Percentiles rank a stretch among this genome's conserved stretches.
Conservation (phyloP, 2,113 vertebrate genomes). For the Carassius gibelio region DNA sequence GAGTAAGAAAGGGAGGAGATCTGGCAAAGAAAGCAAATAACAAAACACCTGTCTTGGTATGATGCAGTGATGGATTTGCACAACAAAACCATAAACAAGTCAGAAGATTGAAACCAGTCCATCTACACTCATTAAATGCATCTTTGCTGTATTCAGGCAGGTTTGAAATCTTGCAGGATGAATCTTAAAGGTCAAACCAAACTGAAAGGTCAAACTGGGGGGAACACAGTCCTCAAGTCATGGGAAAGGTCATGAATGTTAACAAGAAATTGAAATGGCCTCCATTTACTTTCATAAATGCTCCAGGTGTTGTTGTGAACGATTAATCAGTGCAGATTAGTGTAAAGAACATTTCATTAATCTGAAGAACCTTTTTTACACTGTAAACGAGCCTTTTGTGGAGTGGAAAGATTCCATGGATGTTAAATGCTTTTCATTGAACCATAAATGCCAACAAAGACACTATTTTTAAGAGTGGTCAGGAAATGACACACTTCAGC, state of each 20-base stretch:
- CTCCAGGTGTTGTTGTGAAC: not conserved
- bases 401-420: too few species aligned
- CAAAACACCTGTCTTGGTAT: conserved; percentile 11
- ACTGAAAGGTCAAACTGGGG: not conserved
- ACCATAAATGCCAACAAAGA: not conserved
- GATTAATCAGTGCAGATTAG: too few species aligned
- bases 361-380: not conserved
- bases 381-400: too few species aligned
- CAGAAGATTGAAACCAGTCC: not conserved
- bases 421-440: not conserved
- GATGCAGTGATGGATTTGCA: not conserved
- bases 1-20: not conserved
- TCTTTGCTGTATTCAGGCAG: not conserved
- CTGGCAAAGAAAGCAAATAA: conserved; percentile 6
- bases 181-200: not conserved
- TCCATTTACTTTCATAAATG: not conserved
- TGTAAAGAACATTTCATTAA: too few species aligned
- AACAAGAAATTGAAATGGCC: not conserved
- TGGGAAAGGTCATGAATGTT: not conserved
- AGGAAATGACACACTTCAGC: not conserved
- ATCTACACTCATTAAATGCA: not conserved
- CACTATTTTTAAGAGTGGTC: too few species aligned
- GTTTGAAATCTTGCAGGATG: not conserved
- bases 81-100: not conserved
- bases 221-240: not conserved